Evolutionary conservation across 2,113 vertebrate genomes (phyloP).

Genomic region (Rhipidura dahli): DNA sequence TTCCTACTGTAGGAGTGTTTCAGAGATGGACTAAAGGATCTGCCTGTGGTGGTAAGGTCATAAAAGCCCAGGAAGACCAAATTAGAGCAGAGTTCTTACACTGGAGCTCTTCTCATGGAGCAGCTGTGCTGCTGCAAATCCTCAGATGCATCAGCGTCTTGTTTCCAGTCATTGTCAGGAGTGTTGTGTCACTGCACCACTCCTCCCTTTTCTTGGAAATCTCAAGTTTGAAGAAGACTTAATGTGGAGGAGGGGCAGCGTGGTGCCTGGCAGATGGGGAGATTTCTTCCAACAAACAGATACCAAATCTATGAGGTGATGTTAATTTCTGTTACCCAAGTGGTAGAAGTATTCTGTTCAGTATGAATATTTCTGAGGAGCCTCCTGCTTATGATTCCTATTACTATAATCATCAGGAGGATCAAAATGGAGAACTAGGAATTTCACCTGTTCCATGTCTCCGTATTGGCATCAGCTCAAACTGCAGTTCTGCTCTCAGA

Average conservation of each 20-base stretch:
- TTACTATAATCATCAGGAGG: background rate
- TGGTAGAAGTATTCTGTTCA: background rate
- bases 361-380: background rate
- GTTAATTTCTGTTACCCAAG: background rate
- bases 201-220: background rate
- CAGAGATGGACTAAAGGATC: background rate
- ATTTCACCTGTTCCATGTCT: fast-evolving
- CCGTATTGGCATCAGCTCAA: background rate
- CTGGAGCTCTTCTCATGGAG: background rate
- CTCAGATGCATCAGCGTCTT: too few species aligned
- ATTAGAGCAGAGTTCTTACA: background rate
- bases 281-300: background rate
- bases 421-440: background rate
- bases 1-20: too few species aligned
- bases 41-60: background rate
- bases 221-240: background rate
- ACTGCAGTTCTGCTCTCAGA: background rate
- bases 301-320: background rate
- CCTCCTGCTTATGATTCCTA: background rate
- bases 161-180: fast-evolving
- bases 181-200: too few species aligned
- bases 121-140: background rate
- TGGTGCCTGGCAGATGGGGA: fast-evolving
- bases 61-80: background rate
- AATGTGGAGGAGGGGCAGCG: background rate